phyloP scores from a whole-genome alignment of 2,113 vertebrate species.

The Morphnarchus princeps region DNA sequence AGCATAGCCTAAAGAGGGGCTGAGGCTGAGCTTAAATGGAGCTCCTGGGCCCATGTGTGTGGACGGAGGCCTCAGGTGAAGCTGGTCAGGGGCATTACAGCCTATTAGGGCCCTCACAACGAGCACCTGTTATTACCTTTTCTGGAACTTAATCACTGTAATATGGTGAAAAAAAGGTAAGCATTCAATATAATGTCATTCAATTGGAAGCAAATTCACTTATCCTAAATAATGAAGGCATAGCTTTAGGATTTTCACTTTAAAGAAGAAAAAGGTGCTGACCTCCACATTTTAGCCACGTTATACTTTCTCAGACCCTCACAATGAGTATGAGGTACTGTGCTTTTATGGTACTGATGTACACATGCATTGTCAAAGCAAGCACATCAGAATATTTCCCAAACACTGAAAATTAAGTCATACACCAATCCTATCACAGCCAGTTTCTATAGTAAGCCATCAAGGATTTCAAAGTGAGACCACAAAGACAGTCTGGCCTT shows the following conservation, averaged over 20 bases:
- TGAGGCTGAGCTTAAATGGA: neutral
- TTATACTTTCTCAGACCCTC: neutral
- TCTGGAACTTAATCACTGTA: neutral
- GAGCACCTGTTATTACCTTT: neutral
- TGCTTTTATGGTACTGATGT: neutral
- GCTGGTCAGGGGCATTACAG: neutral
- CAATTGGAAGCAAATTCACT: neutral
- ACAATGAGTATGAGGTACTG: accelerated
- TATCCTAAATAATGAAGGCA: neutral
- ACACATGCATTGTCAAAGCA: neutral
- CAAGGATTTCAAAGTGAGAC: neutral
- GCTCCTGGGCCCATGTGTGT: neutral
- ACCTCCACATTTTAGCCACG: neutral
- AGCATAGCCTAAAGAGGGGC: accelerated
- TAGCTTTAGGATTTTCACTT: neutral
- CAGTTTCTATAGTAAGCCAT: neutral
- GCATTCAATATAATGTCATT: neutral
- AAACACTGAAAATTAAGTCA: neutral
- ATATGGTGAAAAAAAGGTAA: neutral
- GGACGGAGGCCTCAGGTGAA: neutral
- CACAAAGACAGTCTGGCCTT: neutral
- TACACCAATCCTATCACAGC: neutral
- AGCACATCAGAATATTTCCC: neutral
- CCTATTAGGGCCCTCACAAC: neutral
- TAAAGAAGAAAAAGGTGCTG: neutral